Percentiles rank a stretch among this genome's conserved stretches.
These are phyloP conservation scores for Parapristionchus giblindavisi DNA, from an alignment of 2,888 invertebrate species.

Conservation along the genomic window DNA sequence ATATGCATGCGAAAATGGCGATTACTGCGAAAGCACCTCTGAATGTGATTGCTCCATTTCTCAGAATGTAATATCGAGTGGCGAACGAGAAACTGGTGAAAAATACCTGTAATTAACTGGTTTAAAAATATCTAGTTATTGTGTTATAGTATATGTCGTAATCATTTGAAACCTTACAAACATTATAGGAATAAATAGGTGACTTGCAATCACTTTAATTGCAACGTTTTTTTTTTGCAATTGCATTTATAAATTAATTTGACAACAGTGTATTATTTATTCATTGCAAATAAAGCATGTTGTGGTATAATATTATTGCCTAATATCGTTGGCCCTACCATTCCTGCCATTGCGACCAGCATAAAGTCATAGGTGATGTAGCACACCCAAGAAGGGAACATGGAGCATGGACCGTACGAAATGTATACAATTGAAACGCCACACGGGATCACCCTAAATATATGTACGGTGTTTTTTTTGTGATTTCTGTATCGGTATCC, in stretches of 20 bases:
- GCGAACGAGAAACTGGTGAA: conserved; percentile 8
- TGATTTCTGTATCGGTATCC: too few relatives aligned
- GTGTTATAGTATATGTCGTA: too few relatives aligned
- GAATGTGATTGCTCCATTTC: neutral
- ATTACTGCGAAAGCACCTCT: neutral
- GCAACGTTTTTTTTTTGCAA: too few relatives aligned
- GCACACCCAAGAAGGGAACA: neutral
- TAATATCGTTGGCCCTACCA: neutral
- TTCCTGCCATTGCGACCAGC: neutral
- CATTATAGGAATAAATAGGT: too few relatives aligned
- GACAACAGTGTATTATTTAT: too few relatives aligned
- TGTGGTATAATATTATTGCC: too few relatives aligned
- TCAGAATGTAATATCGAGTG: neutral
- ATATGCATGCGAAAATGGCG: neutral
- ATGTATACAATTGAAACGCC: conserved; percentile 24
- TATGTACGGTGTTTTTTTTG: too few relatives aligned
- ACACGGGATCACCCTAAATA: conserved; percentile 15
- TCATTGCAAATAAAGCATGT: too few relatives aligned
- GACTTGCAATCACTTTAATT: too few relatives aligned
- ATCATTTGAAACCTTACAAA: too few relatives aligned
- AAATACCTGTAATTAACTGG: conserved; percentile 2
- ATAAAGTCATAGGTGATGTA: conserved; percentile 1
- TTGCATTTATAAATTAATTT: too few relatives aligned
- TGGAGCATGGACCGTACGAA: conserved; percentile 17
- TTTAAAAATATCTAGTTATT: too few relatives aligned